Evolutionary conservation across 1,140 invertebrate species (phyloP).

Genomic region (Drosophila saltans): DNA sequence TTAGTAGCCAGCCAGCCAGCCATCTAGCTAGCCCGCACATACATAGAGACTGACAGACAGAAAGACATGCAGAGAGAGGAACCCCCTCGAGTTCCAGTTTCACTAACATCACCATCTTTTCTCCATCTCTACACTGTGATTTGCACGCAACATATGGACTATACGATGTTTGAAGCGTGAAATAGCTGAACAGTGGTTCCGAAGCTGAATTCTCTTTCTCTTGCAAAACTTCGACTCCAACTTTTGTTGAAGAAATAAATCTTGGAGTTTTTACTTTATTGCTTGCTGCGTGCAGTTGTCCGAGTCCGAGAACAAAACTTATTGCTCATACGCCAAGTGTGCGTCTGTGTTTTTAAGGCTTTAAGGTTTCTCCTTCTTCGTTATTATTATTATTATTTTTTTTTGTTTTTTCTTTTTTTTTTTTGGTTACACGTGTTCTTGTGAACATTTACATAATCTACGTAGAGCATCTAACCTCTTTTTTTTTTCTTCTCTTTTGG

Average conservation of each 20-base stretch:
- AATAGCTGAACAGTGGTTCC: constrained; percentile 26
- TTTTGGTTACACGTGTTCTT: constrained; percentile 61
- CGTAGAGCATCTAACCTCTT: constrained; percentile 27
- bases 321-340: constrained; percentile 59
- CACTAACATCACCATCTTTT: neutral
- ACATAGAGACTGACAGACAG: neutral
- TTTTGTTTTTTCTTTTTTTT: neutral
- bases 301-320: constrained; percentile 30
- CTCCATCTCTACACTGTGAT: constrained; percentile 56
- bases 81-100: neutral
- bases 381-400: too few relatives aligned
- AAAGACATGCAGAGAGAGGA: constrained; percentile 18
- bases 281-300: constrained; percentile 59
- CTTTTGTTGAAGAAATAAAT: constrained; percentile 71
- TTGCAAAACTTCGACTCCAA: constrained; percentile 5
- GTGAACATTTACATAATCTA: constrained; percentile 67
- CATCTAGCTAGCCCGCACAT: neutral
- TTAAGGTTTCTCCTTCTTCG: constrained; percentile 29
- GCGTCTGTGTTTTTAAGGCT: constrained; percentile 19
- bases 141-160: constrained; percentile 80
- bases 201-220: constrained; percentile 8
- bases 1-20: constrained; percentile 51
- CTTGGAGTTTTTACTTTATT: constrained; percentile 78
- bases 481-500: constrained; percentile 9
- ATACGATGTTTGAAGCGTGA: neutral